phyloP scores from a whole-genome alignment of 2,113 vertebrate genomes.

The Haliaeetus leucogaster region DNA sequence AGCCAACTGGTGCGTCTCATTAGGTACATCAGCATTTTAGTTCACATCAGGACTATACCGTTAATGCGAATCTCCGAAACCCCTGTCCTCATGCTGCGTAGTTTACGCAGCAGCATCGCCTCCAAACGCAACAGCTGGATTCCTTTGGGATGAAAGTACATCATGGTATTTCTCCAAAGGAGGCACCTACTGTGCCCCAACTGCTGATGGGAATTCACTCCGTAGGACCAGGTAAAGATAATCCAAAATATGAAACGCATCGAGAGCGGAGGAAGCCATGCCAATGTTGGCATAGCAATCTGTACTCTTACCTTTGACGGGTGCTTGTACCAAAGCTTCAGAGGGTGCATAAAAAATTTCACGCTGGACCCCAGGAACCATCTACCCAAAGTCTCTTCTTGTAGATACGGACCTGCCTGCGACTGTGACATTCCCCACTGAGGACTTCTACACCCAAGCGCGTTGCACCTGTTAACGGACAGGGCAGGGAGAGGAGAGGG shows the following conservation, averaged over 20 bases:
- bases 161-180: neutral
- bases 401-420: neutral
- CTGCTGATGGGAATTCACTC: neutral
- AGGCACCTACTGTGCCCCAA: neutral
- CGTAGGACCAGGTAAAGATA: neutral
- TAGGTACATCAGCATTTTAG: neutral
- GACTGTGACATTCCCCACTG: neutral
- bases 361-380: neutral
- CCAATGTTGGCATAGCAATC: too few relatives aligned
- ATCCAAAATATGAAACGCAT: neutral
- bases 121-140: neutral
- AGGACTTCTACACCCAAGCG: neutral
- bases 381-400: neutral
- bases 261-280: neutral
- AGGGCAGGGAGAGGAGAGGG: neutral
- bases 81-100: neutral
- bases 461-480: fast-evolving
- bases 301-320: neutral
- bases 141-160: neutral
- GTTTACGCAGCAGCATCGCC: neutral
- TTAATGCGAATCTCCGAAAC: neutral
- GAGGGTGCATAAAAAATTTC: neutral
- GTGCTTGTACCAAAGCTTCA: neutral
- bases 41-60: neutral
- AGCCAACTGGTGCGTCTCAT: neutral